Percentiles rank a stretch among this genome's conserved stretches.
These are phyloP conservation scores for Myxocyprinus asiaticus DNA, from an alignment of 2,113 vertebrate genomes.

Conservation along the genomic window DNA sequence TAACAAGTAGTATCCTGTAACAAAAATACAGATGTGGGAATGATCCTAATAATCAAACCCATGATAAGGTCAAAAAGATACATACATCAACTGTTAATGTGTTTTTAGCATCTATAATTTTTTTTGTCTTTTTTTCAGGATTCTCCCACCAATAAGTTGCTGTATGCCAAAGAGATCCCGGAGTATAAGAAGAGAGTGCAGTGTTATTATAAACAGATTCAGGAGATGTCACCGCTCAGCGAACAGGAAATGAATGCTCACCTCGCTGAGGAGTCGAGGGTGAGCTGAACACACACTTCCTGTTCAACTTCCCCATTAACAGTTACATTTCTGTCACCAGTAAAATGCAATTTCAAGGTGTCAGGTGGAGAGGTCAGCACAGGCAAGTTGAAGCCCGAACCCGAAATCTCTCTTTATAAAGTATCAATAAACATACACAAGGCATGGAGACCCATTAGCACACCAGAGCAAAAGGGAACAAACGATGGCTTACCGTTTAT, in stretches of 20 bases:
- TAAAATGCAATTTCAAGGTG: not conserved
- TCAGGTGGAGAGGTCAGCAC: too few relatives aligned
- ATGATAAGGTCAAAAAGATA: too few relatives aligned
- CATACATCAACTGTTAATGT: too few relatives aligned
- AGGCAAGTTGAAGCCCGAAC: too few relatives aligned
- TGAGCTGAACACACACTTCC: constrained; percentile 61
- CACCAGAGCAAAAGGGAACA: too few relatives aligned
- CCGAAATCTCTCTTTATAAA: too few relatives aligned
- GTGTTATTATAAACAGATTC: constrained; percentile 93
- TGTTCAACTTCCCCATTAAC: not conserved
- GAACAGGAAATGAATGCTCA: constrained; percentile 99
- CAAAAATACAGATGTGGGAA: too few relatives aligned
- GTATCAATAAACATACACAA: too few relatives aligned
- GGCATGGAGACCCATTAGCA: too few relatives aligned
- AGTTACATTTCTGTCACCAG: not conserved
- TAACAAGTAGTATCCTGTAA: too few relatives aligned
- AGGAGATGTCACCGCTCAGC: constrained; percentile 92
- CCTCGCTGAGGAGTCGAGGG: constrained; percentile 92
- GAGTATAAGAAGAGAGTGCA: constrained; percentile 97
- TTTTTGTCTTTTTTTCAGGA: constrained; percentile 74
- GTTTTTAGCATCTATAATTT: constrained; percentile 45
- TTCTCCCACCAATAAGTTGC: constrained; percentile 95
- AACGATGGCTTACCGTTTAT: too few relatives aligned
- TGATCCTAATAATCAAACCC: too few relatives aligned
- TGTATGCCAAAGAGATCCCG: constrained; percentile 98